Percentiles rank a stretch among this genome's conserved stretches.
phyloP scores from a whole-genome alignment of 2,797 vertebrate genomes.

The Columba guinea region DNA sequence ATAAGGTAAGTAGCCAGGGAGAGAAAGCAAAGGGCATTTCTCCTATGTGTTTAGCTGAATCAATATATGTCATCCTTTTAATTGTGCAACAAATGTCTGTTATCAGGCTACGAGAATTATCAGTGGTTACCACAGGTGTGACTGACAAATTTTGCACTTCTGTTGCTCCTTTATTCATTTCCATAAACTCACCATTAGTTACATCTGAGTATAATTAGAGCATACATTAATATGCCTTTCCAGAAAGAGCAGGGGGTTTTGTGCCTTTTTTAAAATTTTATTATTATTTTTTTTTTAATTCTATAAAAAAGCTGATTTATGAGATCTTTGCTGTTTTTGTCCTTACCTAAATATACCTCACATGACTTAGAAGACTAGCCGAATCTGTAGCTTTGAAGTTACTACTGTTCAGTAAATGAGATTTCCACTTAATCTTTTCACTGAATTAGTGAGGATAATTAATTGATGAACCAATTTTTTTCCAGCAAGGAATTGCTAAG shows the following conservation, averaged over 20 bases:
- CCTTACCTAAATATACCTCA: constrained; percentile 11
- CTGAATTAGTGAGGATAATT: constrained; percentile 45
- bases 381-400: constrained; percentile 51
- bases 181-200: not conserved
- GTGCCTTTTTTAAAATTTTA: not conserved
- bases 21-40: not conserved
- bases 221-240: not conserved
- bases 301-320: not conserved
- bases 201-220: not conserved
- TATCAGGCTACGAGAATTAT: not conserved
- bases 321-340: not conserved
- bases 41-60: not conserved
- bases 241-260: accelerated
- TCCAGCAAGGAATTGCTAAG: constrained; percentile 41
- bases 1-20: not conserved
- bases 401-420: constrained; percentile 36
- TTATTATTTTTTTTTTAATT: not conserved
- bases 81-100: not conserved
- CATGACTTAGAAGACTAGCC: constrained; percentile 24
- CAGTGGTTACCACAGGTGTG: not conserved
- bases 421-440: constrained; percentile 54
- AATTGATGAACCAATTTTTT: constrained; percentile 52
- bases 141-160: not conserved
- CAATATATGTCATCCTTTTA: not conserved
- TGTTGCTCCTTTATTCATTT: not conserved